phyloP scores from a whole-genome alignment of 2,888 invertebrate genomes.

The Cephus pulcher region DNA sequence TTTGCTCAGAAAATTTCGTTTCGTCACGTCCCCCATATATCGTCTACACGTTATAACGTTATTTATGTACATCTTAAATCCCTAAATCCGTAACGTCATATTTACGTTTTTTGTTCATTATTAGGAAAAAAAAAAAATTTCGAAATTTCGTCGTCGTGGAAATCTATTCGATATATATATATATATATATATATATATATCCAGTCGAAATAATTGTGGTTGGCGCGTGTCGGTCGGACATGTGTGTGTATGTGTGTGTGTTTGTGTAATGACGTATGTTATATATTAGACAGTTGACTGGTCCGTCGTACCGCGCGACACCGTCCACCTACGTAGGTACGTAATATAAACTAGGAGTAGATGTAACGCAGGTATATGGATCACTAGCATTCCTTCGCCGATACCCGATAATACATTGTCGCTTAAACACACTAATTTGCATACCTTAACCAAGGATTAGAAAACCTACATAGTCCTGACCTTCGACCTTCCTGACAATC shows the following conservation, averaged over 20 bases:
- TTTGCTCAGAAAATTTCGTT: neutral
- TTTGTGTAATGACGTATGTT: neutral
- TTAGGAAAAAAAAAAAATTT: neutral
- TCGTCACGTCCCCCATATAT: constrained; percentile 5
- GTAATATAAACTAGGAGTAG: neutral
- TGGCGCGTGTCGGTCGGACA: neutral
- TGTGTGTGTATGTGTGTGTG: neutral
- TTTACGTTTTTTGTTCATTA: constrained; percentile 15
- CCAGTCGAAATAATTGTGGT: neutral
- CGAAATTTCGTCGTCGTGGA: neutral
- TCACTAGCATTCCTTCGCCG: neutral
- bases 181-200: neutral
- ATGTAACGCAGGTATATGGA: neutral
- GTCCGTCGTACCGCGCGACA: neutral
- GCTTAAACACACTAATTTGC: neutral
- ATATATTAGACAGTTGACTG: neutral
- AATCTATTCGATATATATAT: too few species aligned
- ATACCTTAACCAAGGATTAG: neutral
- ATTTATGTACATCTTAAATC: constrained; percentile 31
- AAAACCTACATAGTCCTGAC: neutral
- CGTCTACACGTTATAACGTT: constrained; percentile 23
- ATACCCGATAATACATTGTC: neutral
- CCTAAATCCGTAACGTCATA: constrained; percentile 21
- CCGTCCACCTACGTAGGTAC: neutral
- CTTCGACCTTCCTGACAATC: neutral